phyloP scores from a whole-genome alignment of 2,888 invertebrate genomes.

The Nasonovia ribisnigri region DNA sequence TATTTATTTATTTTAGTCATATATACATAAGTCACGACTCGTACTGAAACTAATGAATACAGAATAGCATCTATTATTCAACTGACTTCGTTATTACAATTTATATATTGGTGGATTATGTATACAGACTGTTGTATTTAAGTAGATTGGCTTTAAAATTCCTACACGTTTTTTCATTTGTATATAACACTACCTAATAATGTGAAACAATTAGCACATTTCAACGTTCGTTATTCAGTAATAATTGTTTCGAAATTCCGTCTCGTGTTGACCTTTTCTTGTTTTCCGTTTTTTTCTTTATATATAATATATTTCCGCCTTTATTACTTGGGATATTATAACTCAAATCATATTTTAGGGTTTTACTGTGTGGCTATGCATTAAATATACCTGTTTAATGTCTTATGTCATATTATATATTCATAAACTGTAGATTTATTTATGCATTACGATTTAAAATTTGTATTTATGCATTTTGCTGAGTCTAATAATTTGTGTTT shows the following conservation, averaged over 20 bases:
- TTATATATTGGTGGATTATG: too few species aligned
- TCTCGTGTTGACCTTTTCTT: background rate
- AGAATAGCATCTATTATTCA: constrained; percentile 3
- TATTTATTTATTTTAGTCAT: background rate
- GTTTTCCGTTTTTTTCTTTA: background rate
- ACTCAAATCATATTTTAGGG: background rate
- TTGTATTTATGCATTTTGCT: background rate
- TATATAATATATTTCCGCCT: background rate
- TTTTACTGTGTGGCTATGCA: too few species aligned
- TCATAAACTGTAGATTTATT: background rate
- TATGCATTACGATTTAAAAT: background rate
- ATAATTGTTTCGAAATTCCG: background rate
- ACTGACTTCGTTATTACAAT: too few species aligned
- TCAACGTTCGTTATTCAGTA: too few species aligned
- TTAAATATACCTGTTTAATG: background rate
- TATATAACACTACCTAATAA: too few species aligned
- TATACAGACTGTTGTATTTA: too few species aligned
- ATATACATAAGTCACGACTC: background rate
- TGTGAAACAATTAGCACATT: too few species aligned
- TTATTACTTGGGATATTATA: background rate
- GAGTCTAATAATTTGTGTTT: background rate
- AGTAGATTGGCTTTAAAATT: too few species aligned
- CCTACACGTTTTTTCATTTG: too few species aligned
- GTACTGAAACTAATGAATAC: constrained; percentile 12
- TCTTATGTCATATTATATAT: background rate